phyloP scores from a whole-genome alignment of 2,113 vertebrate species.

The Globicephala melas region DNA sequence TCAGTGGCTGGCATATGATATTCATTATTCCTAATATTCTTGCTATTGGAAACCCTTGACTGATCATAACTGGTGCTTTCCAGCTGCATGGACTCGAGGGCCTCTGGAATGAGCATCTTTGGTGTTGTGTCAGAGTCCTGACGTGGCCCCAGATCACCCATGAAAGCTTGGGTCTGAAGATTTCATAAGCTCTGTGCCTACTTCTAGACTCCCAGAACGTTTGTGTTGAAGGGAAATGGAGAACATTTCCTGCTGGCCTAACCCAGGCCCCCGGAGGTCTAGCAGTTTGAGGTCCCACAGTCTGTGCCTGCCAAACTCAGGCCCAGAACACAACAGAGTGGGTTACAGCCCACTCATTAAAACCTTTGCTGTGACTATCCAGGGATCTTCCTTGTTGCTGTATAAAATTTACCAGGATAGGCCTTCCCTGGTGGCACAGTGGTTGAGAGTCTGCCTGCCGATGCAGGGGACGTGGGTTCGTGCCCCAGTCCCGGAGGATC shows the following conservation, averaged over 20 bases:
- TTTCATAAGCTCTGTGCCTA: background rate
- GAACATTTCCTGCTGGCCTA: background rate
- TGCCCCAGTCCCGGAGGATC: no score
- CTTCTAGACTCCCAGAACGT: background rate
- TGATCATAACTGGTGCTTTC: background rate
- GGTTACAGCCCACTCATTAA: background rate
- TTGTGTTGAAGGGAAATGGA: accelerated
- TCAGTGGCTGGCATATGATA: background rate
- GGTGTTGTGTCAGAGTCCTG: background rate
- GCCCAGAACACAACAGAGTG: no score
- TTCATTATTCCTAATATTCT: background rate
- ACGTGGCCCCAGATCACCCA: background rate
- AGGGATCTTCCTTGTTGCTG: background rate
- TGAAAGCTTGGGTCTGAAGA: background rate
- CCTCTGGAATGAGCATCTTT: background rate
- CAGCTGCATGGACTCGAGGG: background rate
- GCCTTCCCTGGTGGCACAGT: no score
- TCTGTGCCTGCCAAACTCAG: background rate
- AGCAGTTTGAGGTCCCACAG: background rate
- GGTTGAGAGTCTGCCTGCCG: no score
- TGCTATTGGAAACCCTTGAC: background rate
- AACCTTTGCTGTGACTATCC: background rate
- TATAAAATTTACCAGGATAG: background rate
- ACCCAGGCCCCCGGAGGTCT: background rate
- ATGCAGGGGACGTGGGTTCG: no score